These are phyloP conservation scores for Aelia acuminata DNA, from an alignment of 2,888 invertebrate genomes.

Conservation along the genomic window DNA sequence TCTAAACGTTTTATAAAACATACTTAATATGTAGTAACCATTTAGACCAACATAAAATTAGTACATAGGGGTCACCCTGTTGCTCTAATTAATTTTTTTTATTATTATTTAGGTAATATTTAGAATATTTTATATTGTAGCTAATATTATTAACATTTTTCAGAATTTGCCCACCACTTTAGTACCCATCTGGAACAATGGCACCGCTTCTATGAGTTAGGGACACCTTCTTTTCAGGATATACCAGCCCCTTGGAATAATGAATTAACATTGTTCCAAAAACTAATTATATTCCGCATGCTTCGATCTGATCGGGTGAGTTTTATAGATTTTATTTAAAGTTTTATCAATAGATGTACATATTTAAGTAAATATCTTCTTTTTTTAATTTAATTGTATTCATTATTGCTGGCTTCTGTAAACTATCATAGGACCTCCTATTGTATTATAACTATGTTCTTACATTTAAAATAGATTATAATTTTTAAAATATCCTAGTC, in stretches of 20 bases:
- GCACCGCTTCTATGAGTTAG: neutral
- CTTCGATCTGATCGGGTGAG: slow-evolving; percentile 83
- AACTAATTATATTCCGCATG: slow-evolving; percentile 79
- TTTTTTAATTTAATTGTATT: too few relatives aligned
- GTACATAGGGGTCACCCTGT: neutral
- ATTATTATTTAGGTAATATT: neutral
- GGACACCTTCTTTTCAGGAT: neutral
- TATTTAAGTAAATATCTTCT: neutral
- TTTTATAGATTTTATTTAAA: neutral
- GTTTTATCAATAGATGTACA: neutral
- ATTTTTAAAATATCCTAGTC: too few relatives aligned
- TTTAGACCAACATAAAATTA: neutral
- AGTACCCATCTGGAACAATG: neutral
- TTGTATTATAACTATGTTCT: too few relatives aligned
- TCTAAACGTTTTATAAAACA: neutral
- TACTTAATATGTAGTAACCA: neutral
- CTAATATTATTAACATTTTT: neutral
- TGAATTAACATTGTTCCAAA: slow-evolving; percentile 75
- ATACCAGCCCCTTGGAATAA: slow-evolving; percentile 17
- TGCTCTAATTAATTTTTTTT: neutral
- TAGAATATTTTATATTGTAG: neutral
- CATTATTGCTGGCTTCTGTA: too few relatives aligned
- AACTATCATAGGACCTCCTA: too few relatives aligned
- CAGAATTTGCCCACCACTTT: slow-evolving; percentile 27
- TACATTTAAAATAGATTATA: too few relatives aligned